Conservation (phyloP, 1,140 invertebrate species). For the Bombus soroeensis region DNA sequence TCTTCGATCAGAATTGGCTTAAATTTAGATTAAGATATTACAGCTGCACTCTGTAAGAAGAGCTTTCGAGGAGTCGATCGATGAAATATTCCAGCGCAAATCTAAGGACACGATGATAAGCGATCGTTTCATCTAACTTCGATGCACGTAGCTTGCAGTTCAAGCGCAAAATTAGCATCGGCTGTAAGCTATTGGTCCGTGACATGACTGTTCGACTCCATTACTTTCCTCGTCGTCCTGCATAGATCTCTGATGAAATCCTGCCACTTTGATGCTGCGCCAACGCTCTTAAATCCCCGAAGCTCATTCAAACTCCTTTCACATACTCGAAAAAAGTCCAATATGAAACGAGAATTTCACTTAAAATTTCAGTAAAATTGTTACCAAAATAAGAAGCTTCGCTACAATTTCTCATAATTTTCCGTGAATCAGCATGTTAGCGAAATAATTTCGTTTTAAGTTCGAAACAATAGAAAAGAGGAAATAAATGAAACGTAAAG, state of each 20-base stretch:
- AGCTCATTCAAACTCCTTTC: too few relatives aligned
- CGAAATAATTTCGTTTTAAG: too few relatives aligned
- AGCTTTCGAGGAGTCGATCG: neutral
- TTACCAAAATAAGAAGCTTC: neutral
- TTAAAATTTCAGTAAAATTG: neutral
- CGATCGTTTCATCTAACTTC: too few relatives aligned
- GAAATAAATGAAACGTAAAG: neutral
- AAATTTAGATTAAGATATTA: neutral
- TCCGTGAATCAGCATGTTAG: neutral
- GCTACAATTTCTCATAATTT: neutral
- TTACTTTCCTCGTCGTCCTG: too few relatives aligned
- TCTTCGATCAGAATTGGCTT: neutral
- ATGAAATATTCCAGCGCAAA: neutral
- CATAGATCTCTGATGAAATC: neutral
- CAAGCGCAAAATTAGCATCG: constrained; percentile 4
- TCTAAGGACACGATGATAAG: neutral
- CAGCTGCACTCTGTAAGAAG: neutral
- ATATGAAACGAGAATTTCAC: too few relatives aligned
- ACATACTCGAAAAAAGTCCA: neutral
- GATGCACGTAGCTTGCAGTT: neutral
- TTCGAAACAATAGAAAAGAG: neutral
- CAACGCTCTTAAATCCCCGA: neutral
- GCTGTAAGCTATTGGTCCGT: neutral
- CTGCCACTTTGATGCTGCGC: neutral
- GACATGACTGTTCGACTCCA: too few relatives aligned